Evolutionary conservation across 1,140 invertebrate genomes (phyloP).

Genomic region (Camponotus pennsylvanicus): DNA sequence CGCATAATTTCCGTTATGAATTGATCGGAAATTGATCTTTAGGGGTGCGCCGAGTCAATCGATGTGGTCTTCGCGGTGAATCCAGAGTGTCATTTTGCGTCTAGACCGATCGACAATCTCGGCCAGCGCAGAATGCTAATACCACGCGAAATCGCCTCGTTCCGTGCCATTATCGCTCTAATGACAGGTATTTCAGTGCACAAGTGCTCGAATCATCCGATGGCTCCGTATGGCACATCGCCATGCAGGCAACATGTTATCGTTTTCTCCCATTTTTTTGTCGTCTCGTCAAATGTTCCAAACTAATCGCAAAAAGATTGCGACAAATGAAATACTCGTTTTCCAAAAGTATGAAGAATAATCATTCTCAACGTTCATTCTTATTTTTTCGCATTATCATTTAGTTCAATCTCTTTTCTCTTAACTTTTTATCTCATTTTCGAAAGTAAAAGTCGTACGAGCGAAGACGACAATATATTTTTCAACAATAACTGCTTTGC

Average conservation of each 20-base stretch:
- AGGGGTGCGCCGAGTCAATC: constrained; percentile 27
- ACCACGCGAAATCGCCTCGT: constrained; percentile 48
- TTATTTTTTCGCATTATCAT: neutral
- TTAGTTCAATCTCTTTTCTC: neutral
- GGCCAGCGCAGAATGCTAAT: constrained; percentile 53
- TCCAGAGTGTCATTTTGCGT: constrained; percentile 41
- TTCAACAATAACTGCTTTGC: neutral
- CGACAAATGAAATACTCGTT: neutral
- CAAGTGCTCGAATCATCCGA: constrained; percentile 32
- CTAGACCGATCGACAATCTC: constrained; percentile 47
- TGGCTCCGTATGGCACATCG: constrained; percentile 14
- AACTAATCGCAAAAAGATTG: neutral
- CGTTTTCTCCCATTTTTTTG: constrained; percentile 10
- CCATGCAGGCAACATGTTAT: constrained; percentile 34
- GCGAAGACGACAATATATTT: constrained; percentile 20
- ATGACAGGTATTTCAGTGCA: constrained; percentile 56
- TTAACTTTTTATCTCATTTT: neutral
- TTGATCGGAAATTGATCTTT: constrained; percentile 55
- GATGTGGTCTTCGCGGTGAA: constrained; percentile 32
- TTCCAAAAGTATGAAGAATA: constrained; percentile 1
- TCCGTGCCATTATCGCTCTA: constrained; percentile 61
- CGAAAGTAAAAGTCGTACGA: neutral
- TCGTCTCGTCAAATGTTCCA: neutral
- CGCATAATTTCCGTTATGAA: constrained; percentile 59
- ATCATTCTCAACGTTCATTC: neutral